Conservation (phyloP, 2,113 vertebrate species). For the Enhydra lutris region DNA sequence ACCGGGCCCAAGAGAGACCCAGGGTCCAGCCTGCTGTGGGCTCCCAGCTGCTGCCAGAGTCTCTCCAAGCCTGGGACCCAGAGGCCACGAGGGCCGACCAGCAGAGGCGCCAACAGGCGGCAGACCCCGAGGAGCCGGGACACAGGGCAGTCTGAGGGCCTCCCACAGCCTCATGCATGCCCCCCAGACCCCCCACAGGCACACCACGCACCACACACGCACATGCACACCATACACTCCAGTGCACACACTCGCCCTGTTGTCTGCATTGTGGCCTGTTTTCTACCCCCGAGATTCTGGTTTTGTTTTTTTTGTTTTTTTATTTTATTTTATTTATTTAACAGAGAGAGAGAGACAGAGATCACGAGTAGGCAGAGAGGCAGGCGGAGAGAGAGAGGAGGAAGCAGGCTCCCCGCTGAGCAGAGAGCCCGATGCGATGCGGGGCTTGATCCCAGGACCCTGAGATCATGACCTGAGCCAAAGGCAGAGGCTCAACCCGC, state of each 20-base stretch:
- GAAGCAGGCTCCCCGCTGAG: too few relatives aligned
- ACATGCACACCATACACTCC: not conserved
- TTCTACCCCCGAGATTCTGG: not conserved
- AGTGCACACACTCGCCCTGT: accelerated
- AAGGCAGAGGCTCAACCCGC: too few relatives aligned
- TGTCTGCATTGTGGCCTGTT: not conserved
- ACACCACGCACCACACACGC: not conserved
- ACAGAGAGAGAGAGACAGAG: too few relatives aligned
- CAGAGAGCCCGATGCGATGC: too few relatives aligned
- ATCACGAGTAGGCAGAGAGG: too few relatives aligned
- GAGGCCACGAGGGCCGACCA: not conserved
- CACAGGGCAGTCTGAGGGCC: not conserved
- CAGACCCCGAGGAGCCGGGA: not conserved
- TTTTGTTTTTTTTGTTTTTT: too few relatives aligned
- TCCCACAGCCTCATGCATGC: too few relatives aligned
- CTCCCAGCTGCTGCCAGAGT: not conserved
- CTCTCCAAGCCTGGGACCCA: not conserved
- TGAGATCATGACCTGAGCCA: too few relatives aligned
- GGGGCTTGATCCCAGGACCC: too few relatives aligned
- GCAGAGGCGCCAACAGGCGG: too few relatives aligned
- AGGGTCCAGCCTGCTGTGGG: not conserved
- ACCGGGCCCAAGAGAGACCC: not conserved
- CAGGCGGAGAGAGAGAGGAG: too few relatives aligned
- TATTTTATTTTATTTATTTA: too few relatives aligned
- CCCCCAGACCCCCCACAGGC: not conserved